phyloP scores from a whole-genome alignment of 64 coral and sea anemone species.

The Porites australiensis region DNA sequence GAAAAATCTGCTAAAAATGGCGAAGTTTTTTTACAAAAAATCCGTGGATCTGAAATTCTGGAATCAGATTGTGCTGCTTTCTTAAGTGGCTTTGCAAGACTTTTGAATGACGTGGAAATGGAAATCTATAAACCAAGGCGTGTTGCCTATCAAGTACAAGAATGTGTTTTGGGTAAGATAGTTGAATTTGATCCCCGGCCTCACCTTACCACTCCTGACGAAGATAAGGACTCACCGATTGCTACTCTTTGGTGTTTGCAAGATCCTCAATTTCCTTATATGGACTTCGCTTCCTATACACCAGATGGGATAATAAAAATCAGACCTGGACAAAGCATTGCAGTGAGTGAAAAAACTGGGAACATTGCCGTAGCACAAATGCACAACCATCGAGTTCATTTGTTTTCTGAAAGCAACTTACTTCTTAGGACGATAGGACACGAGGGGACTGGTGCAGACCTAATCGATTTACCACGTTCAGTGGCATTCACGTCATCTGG shows the following conservation, averaged over 20 bases:
- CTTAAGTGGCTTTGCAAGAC: not conserved
- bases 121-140: not conserved
- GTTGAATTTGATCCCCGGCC: too few relatives aligned
- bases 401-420: constrained; percentile 14
- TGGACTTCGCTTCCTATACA: not conserved
- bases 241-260: too few relatives aligned
- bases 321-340: too few relatives aligned
- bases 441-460: not conserved
- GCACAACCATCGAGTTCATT: not conserved
- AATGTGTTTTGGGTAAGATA: too few relatives aligned
- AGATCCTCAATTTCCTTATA: not conserved
- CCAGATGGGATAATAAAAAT: too few relatives aligned
- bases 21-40: not conserved
- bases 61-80: not conserved
- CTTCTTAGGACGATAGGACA: not conserved
- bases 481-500: constrained; percentile 14
- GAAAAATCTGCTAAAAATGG: not conserved
- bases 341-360: constrained; percentile 9
- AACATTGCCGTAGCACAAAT: constrained; percentile 15
- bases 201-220: too few relatives aligned
- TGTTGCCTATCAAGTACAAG: not conserved
- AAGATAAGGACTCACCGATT: too few relatives aligned
- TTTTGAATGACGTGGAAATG: not conserved
- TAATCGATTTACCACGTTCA: not conserved
- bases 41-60: not conserved